phyloP scores from a whole-genome alignment of 2,113 vertebrate species.

The Chionodraco myersi region DNA sequence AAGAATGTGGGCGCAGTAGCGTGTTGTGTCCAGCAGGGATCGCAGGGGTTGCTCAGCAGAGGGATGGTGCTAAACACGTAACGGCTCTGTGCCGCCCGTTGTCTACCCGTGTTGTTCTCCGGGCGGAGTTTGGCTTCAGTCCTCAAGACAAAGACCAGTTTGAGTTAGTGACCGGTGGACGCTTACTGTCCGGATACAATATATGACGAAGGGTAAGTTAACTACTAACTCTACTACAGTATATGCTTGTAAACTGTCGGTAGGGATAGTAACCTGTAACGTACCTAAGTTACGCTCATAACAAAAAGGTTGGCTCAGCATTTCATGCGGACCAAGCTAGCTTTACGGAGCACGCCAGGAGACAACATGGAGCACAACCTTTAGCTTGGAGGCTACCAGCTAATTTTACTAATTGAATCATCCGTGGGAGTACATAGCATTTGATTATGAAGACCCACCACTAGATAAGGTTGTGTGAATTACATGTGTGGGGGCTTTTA shows the following conservation, averaged over 20 bases:
- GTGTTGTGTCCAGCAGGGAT: constrained; percentile 23
- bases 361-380: background rate
- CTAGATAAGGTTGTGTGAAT: too few species aligned
- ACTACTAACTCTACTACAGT: background rate
- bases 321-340: constrained; percentile 40
- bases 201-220: constrained; percentile 44
- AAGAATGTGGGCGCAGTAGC: background rate
- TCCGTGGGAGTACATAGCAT: background rate
- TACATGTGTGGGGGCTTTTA: too few species aligned
- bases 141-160: constrained; percentile 64
- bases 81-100: background rate
- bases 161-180: constrained; percentile 25
- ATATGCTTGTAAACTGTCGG: background rate
- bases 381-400: constrained; percentile 54
- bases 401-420: constrained; percentile 19
- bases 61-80: background rate
- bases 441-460: background rate
- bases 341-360: constrained; percentile 4
- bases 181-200: background rate
- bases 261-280: background rate
- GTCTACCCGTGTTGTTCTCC: constrained; percentile 34
- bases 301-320: constrained; percentile 22
- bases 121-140: constrained; percentile 66
- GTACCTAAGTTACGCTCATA: background rate
- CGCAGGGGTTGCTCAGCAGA: background rate